phyloP scores from a whole-genome alignment of 35 echinoderm and acorn worm species.

The Eucidaris tribuloides region DNA sequence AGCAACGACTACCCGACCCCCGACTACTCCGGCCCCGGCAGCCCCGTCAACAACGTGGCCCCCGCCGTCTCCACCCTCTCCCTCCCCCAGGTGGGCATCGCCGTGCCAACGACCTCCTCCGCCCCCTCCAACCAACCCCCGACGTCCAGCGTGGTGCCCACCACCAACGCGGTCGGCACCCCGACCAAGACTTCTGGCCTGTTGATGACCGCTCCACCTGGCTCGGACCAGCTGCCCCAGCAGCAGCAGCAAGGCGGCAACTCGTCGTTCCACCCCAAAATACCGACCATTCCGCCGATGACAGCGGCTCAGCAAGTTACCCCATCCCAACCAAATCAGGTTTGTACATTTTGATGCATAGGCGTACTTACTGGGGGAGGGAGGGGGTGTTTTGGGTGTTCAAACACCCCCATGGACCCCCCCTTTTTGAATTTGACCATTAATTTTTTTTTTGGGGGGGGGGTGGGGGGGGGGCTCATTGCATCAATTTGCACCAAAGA shows the following conservation, averaged over 20 bases:
- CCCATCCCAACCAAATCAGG: too few species aligned
- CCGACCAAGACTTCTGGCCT: background rate
- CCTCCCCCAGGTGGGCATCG: constrained; percentile 40
- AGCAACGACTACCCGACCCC: constrained; percentile 75
- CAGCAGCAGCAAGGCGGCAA: background rate
- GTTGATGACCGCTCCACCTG: constrained; percentile 12
- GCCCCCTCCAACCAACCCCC: background rate
- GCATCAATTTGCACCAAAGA: too few species aligned
- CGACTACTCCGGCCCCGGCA: constrained; percentile 54
- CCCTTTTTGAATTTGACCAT: too few species aligned
- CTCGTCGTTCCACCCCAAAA: background rate
- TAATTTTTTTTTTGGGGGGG: too few species aligned
- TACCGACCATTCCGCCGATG: background rate
- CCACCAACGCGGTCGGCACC: too few species aligned
- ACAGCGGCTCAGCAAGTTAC: background rate
- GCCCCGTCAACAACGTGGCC: constrained; percentile 25
- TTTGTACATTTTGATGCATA: too few species aligned
- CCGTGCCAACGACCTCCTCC: constrained; percentile 25
- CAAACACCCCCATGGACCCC: too few species aligned
- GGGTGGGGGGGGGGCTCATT: too few species aligned
- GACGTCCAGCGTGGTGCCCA: too few species aligned
- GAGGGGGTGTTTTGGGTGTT: too few species aligned
- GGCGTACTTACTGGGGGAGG: too few species aligned
- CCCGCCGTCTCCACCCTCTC: constrained; percentile 52
- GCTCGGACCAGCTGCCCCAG: background rate